Evolutionary conservation across 2,113 vertebrate genomes (phyloP), one percentile per base, ranked within the genome.

Genomic region (Scolopax mira): DNA sequence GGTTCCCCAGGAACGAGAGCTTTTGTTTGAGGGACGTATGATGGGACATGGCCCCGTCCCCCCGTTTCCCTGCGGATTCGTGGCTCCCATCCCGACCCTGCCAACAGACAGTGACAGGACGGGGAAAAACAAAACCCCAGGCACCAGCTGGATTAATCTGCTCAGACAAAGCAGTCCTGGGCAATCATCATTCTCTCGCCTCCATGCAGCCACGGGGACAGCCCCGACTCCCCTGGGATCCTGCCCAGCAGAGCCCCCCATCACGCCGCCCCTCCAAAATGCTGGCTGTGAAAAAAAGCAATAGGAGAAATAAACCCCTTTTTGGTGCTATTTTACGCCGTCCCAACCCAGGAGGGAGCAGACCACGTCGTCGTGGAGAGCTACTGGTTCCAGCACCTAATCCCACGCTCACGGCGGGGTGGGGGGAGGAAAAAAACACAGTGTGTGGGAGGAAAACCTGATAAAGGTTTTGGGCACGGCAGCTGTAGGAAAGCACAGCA

Each of bases 321-420:
- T 57, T 51, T 1, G 4, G 54, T 11, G 79, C 54, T 73, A 3
- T 49, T 58, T 85, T 19, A 33, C 37, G 46, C 30, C 10, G 0
- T 7, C 55, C 72, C 1, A 54, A 4, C 10, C 66, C 60, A 4
- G 2, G 9, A 82, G 65, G 60, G 25, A 35, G 28, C 7, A 5
- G 25, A n/a, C 22, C 65, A 11, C 23, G n/a, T 14, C 31, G 18
- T 25, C 10, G 5, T 4, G 39, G 64, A 33, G 37, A 48, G 89
- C 33, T 46, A 62, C 60, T 33, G 46, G 46, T 64, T 35, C 57
- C 10, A 6, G 67, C 42, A 39, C 6, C 33, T 8, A 28, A 46
- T 24, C 11, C 15, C 44, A 21, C 3, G 3, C 9, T 67, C 4
- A 2, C 0, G 21, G 15, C n/a, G 31, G 14, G 8, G 24, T 10